Evolutionary conservation across 2,888 invertebrate genomes (phyloP).

Genomic region (Calameuta filiformis): DNA sequence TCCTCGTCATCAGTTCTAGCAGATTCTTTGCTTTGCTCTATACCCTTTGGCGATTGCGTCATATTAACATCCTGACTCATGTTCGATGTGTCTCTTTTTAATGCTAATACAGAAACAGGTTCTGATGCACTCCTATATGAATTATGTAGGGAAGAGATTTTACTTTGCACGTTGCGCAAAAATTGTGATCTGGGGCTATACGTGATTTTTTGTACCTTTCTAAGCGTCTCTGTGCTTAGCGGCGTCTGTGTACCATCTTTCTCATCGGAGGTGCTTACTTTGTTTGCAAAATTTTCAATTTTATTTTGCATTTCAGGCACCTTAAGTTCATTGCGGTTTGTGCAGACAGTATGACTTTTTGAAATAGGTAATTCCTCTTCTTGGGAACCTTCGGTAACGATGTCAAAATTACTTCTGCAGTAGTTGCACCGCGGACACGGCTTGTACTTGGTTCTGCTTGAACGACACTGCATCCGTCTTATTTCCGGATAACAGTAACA

Average conservation of each 20-base stretch:
- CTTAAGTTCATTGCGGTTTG: neutral
- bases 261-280: neutral
- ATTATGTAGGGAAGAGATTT: constrained; percentile 7
- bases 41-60: neutral
- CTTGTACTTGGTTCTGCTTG: constrained; percentile 6
- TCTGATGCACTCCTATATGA: neutral
- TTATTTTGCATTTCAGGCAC: neutral
- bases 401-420: neutral
- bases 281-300: neutral
- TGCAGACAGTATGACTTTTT: neutral
- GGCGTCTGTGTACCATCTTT: neutral
- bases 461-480: constrained; percentile 10
- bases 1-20: neutral
- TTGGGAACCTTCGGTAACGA: neutral
- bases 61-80: neutral
- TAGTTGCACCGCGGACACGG: neutral
- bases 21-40: neutral
- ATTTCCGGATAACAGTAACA: constrained; percentile 16
- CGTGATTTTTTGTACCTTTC: constrained; percentile 14
- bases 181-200: constrained; percentile 21
- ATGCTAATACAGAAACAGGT: neutral
- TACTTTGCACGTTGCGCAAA: constrained; percentile 17
- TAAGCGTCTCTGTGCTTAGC: constrained; percentile 15
- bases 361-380: neutral
- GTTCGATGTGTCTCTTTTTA: neutral